Percentiles rank a stretch among this genome's conserved stretches.
Conservation (phyloP, 1,140 invertebrate species). For the Coelopa frigida region DNA sequence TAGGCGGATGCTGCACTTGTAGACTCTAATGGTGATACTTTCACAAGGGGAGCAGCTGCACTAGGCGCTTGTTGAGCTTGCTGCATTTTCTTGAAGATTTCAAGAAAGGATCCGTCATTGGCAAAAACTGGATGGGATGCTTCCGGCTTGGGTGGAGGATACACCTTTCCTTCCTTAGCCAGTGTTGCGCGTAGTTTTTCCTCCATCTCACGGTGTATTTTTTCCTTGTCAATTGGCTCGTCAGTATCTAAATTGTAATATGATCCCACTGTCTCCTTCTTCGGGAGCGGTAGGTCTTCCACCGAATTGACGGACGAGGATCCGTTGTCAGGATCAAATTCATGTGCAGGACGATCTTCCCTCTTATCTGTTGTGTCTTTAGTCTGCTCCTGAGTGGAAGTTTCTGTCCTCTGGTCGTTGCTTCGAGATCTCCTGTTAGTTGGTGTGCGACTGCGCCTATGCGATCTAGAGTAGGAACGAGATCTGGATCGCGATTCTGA, state of each 20-base stretch:
- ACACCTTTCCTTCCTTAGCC: slow-evolving; percentile 40
- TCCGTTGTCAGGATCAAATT: no score
- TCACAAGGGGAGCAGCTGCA: not conserved
- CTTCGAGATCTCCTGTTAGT: not conserved
- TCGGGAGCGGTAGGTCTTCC: slow-evolving; percentile 14
- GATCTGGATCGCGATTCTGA: slow-evolving; percentile 6
- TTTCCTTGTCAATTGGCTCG: slow-evolving; percentile 40
- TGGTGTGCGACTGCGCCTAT: not conserved
- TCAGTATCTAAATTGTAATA: slow-evolving; percentile 37
- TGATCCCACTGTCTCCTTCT: slow-evolving; percentile 22
- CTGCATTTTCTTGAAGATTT: slow-evolving; percentile 85
- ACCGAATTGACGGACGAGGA: no score
- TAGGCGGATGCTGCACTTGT: slow-evolving; percentile 43
- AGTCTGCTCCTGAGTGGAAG: not conserved
- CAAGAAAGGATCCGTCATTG: slow-evolving; percentile 83
- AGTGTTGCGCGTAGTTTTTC: slow-evolving; percentile 34
- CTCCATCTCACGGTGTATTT: slow-evolving; percentile 42
- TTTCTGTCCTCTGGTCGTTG: not conserved
- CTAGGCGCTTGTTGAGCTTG: slow-evolving; percentile 45
- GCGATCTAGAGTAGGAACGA: not conserved
- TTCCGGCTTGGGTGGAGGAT: slow-evolving; percentile 40
- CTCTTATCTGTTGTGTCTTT: not conserved
- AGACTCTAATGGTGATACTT: slow-evolving; percentile 25
- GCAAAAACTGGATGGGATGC: slow-evolving; percentile 53
- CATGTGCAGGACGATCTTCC: slow-evolving; percentile 12